Percentiles rank a stretch among this genome's conserved stretches.
Conservation (phyloP, 2,797 vertebrate species). For the Syngnathus rostellatus region DNA sequence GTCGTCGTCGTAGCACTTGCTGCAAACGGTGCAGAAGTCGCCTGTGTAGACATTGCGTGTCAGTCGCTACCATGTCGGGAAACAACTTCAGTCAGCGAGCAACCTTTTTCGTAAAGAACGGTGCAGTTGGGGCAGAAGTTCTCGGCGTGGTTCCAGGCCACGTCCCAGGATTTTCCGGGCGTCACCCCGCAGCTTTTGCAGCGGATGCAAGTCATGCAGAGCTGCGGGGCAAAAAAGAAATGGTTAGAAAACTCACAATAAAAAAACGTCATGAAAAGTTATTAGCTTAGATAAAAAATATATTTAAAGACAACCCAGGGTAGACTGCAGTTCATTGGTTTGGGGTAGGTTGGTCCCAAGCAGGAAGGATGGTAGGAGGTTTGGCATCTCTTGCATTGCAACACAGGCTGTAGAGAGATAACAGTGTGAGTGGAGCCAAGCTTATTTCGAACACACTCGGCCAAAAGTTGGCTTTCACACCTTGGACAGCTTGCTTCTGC, state of each 20-base stretch:
- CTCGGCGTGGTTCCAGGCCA: slow-evolving; percentile 77
- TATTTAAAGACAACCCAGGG: slow-evolving; percentile 73
- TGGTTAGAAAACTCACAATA: background rate
- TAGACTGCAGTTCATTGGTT: slow-evolving; percentile 72
- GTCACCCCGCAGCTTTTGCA: slow-evolving; percentile 86
- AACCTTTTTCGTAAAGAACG: slow-evolving; percentile 76
- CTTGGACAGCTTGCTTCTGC: slow-evolving; percentile 78
- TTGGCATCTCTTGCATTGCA: slow-evolving; percentile 83
- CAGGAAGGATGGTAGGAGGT: slow-evolving; percentile 84
- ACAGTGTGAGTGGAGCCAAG: background rate
- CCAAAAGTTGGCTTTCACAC: slow-evolving; percentile 37
- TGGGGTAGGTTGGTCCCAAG: slow-evolving; percentile 85
- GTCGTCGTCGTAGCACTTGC: slow-evolving; percentile 79
- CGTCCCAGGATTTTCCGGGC: slow-evolving; percentile 77
- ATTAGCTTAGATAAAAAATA: background rate
- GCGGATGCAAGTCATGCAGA: slow-evolving; percentile 84
- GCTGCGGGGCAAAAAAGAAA: slow-evolving; percentile 42
- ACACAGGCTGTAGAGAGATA: slow-evolving; percentile 66
- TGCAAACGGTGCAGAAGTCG: slow-evolving; percentile 81
- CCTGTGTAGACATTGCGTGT: slow-evolving; percentile 51
- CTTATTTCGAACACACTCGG: background rate
- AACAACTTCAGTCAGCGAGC: background rate
- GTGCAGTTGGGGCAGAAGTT: slow-evolving; percentile 81
- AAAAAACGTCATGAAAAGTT: background rate
- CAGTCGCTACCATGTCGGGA: no score